These are phyloP conservation scores for Phymanthus crucifer DNA, from an alignment of 92 coral and sea anemone species.

Conservation along the genomic window DNA sequence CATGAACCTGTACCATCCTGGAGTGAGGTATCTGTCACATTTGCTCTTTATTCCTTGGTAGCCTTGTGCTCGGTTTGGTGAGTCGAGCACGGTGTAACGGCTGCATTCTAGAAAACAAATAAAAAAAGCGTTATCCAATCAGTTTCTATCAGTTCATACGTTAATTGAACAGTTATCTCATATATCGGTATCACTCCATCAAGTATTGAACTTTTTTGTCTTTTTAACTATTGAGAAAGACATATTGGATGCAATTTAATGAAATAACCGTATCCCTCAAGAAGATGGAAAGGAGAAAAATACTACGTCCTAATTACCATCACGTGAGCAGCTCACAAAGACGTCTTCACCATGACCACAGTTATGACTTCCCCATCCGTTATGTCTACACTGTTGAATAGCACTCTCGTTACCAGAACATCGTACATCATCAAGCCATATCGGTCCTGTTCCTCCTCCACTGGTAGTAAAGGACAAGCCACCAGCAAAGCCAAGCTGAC, in stretches of 20 bases:
- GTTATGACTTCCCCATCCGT: background rate
- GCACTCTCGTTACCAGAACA: background rate
- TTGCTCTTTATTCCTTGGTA: background rate
- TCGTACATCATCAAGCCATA: slow-evolving; percentile 1
- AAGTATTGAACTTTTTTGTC: too few species aligned
- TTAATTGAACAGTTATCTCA: too few species aligned
- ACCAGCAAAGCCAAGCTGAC: slow-evolving; percentile 3
- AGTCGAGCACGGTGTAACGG: background rate
- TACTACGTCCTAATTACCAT: background rate
- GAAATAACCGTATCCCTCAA: too few species aligned
- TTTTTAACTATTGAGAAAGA: too few species aligned
- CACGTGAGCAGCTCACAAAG: background rate
- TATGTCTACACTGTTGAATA: slow-evolving; percentile 2
- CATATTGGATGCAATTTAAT: too few species aligned
- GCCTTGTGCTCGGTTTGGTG: background rate
- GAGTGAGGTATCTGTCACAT: slow-evolving; percentile 19
- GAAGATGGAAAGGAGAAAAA: too few species aligned
- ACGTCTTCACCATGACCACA: background rate
- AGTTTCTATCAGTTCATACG: too few species aligned
- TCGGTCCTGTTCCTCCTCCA: slow-evolving; percentile 3
- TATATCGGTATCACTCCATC: background rate
- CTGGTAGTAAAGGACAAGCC: background rate
- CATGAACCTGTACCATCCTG: slow-evolving; percentile 30
- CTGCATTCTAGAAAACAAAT: background rate
- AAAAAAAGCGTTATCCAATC: background rate